Percentiles rank a stretch among this genome's conserved stretches.
phyloP scores from a whole-genome alignment of 2,888 invertebrate genomes.

The Xestia sexstrigata region DNA sequence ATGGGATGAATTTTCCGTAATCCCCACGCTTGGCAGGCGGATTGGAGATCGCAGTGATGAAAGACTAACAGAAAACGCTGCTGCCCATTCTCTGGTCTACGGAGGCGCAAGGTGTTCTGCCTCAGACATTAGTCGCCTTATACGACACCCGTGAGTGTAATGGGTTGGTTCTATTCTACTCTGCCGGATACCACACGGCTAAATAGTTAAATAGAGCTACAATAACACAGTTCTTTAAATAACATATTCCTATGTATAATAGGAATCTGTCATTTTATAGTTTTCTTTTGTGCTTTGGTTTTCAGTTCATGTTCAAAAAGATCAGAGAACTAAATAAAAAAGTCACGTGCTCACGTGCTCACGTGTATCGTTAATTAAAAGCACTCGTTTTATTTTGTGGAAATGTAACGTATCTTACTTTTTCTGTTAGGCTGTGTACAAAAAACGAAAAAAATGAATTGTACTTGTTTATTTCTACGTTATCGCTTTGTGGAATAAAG shows the following conservation, averaged over 20 bases:
- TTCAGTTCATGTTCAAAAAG: not conserved
- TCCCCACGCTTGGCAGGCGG: too few relatives aligned
- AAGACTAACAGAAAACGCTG: too few relatives aligned
- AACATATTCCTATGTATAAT: not conserved
- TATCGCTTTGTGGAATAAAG: not conserved
- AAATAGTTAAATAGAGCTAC: not conserved
- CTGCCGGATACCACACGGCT: too few relatives aligned
- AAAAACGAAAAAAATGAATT: not conserved
- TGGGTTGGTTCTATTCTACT: too few relatives aligned
- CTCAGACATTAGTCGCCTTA: too few relatives aligned
- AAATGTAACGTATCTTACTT: not conserved
- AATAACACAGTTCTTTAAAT: not conserved
- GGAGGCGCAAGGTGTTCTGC: too few relatives aligned
- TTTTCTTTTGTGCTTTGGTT: not conserved
- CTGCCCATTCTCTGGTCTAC: too few relatives aligned
- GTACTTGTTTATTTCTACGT: not conserved
- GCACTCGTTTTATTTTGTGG: not conserved
- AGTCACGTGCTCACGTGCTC: too few relatives aligned
- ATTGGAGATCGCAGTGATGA: too few relatives aligned
- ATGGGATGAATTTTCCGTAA: too few relatives aligned
- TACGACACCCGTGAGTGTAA: too few relatives aligned
- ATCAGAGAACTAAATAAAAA: not conserved
- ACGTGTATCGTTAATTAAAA: constrained; percentile 9
- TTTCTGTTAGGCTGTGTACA: not conserved
- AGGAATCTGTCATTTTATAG: too few relatives aligned